Base-by-base conservation (phyloP, 2,797 vertebrate genomes). In the Pipistrellus pygmaeus region DNA sequence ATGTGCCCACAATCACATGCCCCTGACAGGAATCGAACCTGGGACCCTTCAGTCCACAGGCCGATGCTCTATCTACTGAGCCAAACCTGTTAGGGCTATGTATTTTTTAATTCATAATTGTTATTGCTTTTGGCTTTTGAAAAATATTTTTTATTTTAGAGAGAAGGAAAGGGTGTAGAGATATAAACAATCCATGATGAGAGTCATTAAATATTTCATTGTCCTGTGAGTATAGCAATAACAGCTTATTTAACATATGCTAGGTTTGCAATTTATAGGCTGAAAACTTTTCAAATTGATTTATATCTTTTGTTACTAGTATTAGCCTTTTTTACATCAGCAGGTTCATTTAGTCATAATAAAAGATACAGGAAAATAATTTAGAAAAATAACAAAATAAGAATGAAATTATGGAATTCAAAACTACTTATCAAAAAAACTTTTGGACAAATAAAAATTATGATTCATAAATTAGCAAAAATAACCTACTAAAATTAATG, bases 291-390 rank as follows among this genome's bases (percentile, higher is more conserved):
- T 84, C 51, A 87, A 87, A 75, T 21, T 69, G 17, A 48, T 86
- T 35, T 69, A 46, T 55, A 62, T 35, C n/a, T 85, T 85, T 20
- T 35, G 46, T 86, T 78, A 48, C 18, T 76, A 80, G 12, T 77
- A 30, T 90, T 86, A 48, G 20, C 66, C 68, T 68, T 95, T 90
- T 80, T 71, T 5, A 44, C 90, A 4, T 51, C 25, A 73, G 75
- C 20, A 85, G 41, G 17, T 66, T 95, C 4, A 53, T 81, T 92
- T 84, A 82, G 25, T 89, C 15, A 15, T 60, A 76, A 46, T 87
- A 91, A 82, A 96, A 80, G 17, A n/a, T 88, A 27, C 8, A 93
- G n/a, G 66, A 41, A 81, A 83, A 41, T 5, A 93, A 93, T 69
- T 85, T 66, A 77, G 53, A 82, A 87, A 73, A 81, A 38, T 84